A percentile compares a stretch with the other conserved stretches of the same genome.
Conservation (phyloP, 37 sponge, comb jelly and placozoan genomes). For the Spongilla lacustris region DNA sequence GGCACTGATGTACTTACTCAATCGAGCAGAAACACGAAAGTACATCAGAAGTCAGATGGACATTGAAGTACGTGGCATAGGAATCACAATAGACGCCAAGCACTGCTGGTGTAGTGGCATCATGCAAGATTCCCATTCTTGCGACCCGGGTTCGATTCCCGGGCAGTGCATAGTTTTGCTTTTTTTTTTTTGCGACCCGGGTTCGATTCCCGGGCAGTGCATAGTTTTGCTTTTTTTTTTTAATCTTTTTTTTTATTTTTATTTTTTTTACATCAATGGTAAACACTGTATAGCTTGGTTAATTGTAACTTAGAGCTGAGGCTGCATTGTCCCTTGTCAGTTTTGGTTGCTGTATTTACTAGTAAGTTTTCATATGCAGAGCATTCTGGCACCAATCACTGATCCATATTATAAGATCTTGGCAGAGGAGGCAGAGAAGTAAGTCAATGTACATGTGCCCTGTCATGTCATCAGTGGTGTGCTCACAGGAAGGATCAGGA, state of each 20-base stretch:
- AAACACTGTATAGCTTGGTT: no score
- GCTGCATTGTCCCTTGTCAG: no score
- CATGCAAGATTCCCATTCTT: slow-evolving; percentile 99
- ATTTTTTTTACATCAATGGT: neutral
- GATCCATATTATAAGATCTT: slow-evolving; percentile 66
- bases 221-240: neutral
- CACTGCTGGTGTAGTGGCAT: slow-evolving; percentile 99
- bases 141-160: slow-evolving; percentile 99
- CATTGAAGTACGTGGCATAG: slow-evolving; percentile 44
- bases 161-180: slow-evolving; percentile 92
- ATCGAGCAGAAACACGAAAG: slow-evolving; percentile 49
- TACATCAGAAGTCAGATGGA: slow-evolving; percentile 66
- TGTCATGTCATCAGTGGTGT: neutral
- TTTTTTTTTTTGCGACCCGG: neutral
- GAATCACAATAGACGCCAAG: slow-evolving; percentile 3
- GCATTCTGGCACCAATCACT: slow-evolving; percentile 78
- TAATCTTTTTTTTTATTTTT: neutral
- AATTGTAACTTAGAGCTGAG: no score
- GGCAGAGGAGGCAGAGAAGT: slow-evolving; percentile 5
- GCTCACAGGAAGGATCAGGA: slow-evolving; percentile 13
- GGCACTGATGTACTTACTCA: slow-evolving; percentile 58
- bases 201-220: no score
- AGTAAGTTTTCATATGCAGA: no score
- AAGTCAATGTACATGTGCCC: neutral
- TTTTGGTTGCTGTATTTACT: no score